Base-by-base conservation (phyloP, 2,113 vertebrate species). In the Fukomys damarensis region DNA sequence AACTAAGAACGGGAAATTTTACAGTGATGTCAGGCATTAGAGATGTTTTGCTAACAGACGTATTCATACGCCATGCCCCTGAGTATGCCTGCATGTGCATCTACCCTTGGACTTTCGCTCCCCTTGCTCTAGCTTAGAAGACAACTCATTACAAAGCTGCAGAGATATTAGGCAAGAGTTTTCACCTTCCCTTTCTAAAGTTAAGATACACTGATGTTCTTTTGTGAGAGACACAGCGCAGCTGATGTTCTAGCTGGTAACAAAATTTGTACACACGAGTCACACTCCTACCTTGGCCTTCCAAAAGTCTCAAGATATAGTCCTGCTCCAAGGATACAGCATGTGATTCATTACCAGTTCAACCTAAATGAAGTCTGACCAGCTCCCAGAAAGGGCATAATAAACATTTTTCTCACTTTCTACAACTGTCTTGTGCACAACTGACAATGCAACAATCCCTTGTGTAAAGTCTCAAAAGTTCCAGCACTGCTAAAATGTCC, bases 291-390 rank as follows among this genome's bases (percentile, higher is more conserved):
- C 3, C 19, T 26, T 94, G 46, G 24, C 22, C 32, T 89, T 89
- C 14, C 12, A 43, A 56, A 87, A 52, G 7, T 8, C 19, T 43
- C 2, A 24, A 32, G 10, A 52, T 28, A 24, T 7, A 52, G 35
- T 10, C 30, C 38, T 72, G 14, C 65, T 74, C 30, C 13, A 32
- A 66, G n/a, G 46, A 61, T 76, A 22, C n/a, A 43, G 10, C 12
- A n/a, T 90, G 28, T 59, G 13, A 13, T 76, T 81, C 93, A 81
- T 74, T 82, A 76, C 66, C n/a, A 52, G n/a, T 79, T 72, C 30
- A n/a, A 20, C 22, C 17, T 90, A 30, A 59, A 8, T 58, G 17
- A 82, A 68, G n/a, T n/a, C 16, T 86, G n/a, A 70, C 11, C 9
- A 63, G 66, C 38, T 41, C 14, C 14, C 7, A 58, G n/a, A 52